Percentiles rank a stretch among this genome's conserved stretches.
These are phyloP conservation scores for Dicrostonyx torquatus DNA, from an alignment of 2,797 vertebrate genomes.

Conservation along the genomic window DNA sequence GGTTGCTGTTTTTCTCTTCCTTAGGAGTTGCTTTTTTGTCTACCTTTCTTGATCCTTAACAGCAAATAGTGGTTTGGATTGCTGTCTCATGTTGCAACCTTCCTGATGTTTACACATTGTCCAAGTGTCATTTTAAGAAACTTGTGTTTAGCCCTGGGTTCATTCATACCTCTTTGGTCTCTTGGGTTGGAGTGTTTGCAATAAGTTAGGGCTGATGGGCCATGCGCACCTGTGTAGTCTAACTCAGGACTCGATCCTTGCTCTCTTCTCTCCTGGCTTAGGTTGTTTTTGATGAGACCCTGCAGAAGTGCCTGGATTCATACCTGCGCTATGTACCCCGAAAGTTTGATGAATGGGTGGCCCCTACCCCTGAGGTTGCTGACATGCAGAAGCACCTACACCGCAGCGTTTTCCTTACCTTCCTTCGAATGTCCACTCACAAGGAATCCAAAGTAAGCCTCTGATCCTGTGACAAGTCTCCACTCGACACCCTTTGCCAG, in stretches of 20 bases:
- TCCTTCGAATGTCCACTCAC: constrained; percentile 97
- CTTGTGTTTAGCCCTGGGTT: neutral
- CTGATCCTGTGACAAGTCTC: neutral
- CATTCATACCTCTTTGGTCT: constrained; percentile 44
- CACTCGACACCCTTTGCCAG: neutral
- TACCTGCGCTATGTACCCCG: constrained; percentile 92
- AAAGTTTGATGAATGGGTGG: constrained; percentile 87
- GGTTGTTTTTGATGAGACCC: constrained; percentile 96
- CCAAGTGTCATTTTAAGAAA: constrained; percentile 54
- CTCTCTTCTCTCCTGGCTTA: constrained; percentile 77
- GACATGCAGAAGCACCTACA: constrained; percentile 91
- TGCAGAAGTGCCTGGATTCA: constrained; percentile 96
- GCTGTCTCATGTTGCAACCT: constrained; percentile 50
- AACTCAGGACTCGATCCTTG: neutral
- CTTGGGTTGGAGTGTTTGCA: constrained; percentile 53
- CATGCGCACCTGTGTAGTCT: neutral
- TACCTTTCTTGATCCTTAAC: constrained; percentile 66
- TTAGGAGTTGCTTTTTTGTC: constrained; percentile 65
- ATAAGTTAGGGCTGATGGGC: neutral
- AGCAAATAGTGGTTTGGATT: constrained; percentile 67
- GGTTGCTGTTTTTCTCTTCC: constrained; percentile 67
- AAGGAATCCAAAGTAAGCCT: constrained; percentile 95
- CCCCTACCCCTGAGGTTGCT: constrained; percentile 86
- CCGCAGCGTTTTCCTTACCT: constrained; percentile 92
- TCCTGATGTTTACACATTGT: constrained; percentile 56